Conservation (phyloP, 2,797 vertebrate species). For the Myotis daubentonii region DNA sequence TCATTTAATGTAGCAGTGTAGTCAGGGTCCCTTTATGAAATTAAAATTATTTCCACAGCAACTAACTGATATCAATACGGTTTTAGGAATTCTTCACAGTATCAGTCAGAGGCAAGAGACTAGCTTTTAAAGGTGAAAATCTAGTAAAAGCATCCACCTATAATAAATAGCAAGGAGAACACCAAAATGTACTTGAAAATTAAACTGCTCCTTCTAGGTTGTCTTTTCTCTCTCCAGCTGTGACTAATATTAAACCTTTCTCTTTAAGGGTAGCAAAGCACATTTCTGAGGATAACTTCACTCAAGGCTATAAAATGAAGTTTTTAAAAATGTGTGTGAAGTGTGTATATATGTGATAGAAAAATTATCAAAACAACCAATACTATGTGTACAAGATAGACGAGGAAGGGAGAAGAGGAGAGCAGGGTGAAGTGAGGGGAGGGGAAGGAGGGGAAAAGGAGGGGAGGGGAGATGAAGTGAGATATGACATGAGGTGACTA, state of each 20-base stretch:
- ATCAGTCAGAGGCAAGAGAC: not conserved
- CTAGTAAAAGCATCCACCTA: not conserved
- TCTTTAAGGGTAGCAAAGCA: not conserved
- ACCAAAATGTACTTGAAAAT: not conserved
- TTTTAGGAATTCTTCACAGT: slow-evolving; percentile 3
- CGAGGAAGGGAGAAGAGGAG: not conserved
- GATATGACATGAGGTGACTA: not conserved
- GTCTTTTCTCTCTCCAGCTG: not conserved
- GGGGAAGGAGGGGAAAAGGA: not conserved
- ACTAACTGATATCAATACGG: not conserved
- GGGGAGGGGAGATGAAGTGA: not conserved
- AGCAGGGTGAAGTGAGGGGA: too few relatives aligned
- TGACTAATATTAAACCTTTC: not conserved
- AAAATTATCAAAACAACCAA: not conserved
- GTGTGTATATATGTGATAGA: not conserved
- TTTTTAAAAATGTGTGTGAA: not conserved
- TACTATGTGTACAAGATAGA: not conserved
- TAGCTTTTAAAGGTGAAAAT: not conserved
- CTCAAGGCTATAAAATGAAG: not conserved
- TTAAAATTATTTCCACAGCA: slow-evolving; percentile 24
- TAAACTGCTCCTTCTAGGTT: not conserved
- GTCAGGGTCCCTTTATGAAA: not conserved
- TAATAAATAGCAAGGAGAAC: not conserved
- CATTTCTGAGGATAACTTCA: slow-evolving; percentile 2
- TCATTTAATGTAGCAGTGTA: not conserved